phyloP scores from a whole-genome alignment of 1,140 invertebrate genomes.

The Agrilus planipennis region DNA sequence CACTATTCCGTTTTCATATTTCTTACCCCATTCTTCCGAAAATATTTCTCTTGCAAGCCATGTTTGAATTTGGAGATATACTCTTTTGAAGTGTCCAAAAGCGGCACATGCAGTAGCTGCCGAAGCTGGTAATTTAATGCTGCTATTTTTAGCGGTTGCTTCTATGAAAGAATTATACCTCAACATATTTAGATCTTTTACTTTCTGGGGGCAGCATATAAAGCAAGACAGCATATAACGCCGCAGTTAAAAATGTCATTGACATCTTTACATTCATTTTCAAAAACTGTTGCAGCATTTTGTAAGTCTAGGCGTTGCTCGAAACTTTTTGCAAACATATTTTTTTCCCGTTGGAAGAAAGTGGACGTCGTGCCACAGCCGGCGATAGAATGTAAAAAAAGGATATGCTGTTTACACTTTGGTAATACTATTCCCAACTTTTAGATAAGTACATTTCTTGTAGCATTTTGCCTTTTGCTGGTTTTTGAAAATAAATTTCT shows the following conservation, averaged over 20 bases:
- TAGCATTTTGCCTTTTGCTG: too few relatives aligned
- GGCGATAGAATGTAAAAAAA: too few relatives aligned
- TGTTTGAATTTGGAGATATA: constrained; percentile 13
- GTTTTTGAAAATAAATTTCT: too few relatives aligned
- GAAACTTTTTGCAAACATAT: too few relatives aligned
- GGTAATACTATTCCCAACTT: too few relatives aligned
- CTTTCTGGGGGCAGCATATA: not conserved
- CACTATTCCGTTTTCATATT: constrained; percentile 11
- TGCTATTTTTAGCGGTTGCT: not conserved
- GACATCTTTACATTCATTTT: not conserved
- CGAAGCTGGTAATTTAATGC: constrained; percentile 4
- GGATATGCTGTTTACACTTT: too few relatives aligned
- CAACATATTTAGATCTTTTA: not conserved
- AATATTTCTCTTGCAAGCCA: constrained; percentile 16
- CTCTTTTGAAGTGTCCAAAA: too few relatives aligned
- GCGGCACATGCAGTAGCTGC: constrained; percentile 18
- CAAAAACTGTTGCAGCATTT: too few relatives aligned
- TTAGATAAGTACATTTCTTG: too few relatives aligned
- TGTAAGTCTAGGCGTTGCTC: too few relatives aligned
- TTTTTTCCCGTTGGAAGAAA: too few relatives aligned
- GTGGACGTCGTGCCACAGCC: too few relatives aligned
- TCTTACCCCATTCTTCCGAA: constrained; percentile 20
- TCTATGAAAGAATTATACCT: not conserved
- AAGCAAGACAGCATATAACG: not conserved
- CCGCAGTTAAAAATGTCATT: not conserved